Evolutionary conservation across 2,797 vertebrate genomes (phyloP), one percentile per base, ranked within the genome.

Genomic region (Loriculus beryllinus): DNA sequence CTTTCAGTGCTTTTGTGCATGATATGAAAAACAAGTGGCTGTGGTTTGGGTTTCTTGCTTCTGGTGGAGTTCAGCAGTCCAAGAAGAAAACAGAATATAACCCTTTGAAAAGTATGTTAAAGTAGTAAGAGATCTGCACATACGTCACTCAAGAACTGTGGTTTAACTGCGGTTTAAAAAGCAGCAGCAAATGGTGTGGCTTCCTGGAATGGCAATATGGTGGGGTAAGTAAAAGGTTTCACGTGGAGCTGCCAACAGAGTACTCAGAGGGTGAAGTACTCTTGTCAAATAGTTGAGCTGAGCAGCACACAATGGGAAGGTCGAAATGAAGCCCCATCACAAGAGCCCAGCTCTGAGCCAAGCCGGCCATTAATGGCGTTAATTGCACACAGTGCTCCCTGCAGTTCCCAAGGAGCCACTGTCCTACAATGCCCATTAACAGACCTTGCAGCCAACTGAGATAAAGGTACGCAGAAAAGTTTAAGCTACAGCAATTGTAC

Each of bases 21-120:
- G 25, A 43, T 84, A 93, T 0, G 80, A 96, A 95, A 96, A 96
- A 93, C 95, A 96, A 95, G 91, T 92, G 63, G 90, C 93, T 96
- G 89, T 95, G 92, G 94, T 96, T 94, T 93, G 62, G 62, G 45
- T 84, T 71, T 82, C 84, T 26, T 47, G 43, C 86, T 84, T 94
- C 86, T 82, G 81, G 70, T 69, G 37, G 65, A 60, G 88, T 71
- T 82, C 43, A 87, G 52, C 54, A 78, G 70, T 51, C 59, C 92
- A 56, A 81, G 49, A 83, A 93, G 78, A 93, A 96, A 92, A 92
- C 76, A 84, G 45, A 96, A 91, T 82, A 79, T 28, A 74, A 86
- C 81, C 72, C 51, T 28, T 82, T 52, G 82, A 94, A 68, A 77
- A 69, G 54, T 1, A 22, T 2, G 48, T 75, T 87, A 82, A 84